Evolutionary conservation across 1,140 invertebrate genomes (phyloP), one percentile per base, ranked within the genome.

Genomic region (Bombus sylvicola): DNA sequence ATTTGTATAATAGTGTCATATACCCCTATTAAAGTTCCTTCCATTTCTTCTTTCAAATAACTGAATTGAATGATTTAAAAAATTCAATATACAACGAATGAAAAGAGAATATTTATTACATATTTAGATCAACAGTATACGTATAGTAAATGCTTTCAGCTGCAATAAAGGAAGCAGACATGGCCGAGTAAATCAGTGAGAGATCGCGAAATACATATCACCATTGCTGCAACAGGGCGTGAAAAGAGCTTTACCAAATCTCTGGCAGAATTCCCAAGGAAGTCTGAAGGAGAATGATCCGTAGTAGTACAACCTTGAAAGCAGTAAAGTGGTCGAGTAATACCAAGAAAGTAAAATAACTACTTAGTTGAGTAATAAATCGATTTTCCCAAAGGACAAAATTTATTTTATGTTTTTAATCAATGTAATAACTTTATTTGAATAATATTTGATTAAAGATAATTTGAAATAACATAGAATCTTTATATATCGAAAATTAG

Each of bases 241-340:
- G 74, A 76, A 57, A 76, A 53, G 25, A 76, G 74, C 74, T 76
- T 76, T 59, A 59, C 53, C 53, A n/a, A 59, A 76, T 76, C 74
- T 76, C 53, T 57, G 53, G 34, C 74, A 76, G 74, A 76, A 76
- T 76, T 76, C 74, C 74, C 74, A 76, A 59, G 74, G 25, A 76
- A 76, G 22, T 59, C 53, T 53, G 53, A 59, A 59, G 34, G 47
- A 59, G 53, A 59, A 37, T 59, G 74, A 76, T 76, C 31, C 74
- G 53, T 37, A 12, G 25, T n/a, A 76, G 53, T 59, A 59, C 53
- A 76, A 31, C 25, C 53, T 4, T 15, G 25, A 15, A 76, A 39
- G 34, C 53, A 59, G 53, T 59, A 59, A 76, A 76, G 34, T 28
- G 31, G 53, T 25, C 31, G 28, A 37, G 34, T 13, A 76, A 59